These are phyloP conservation scores for Campylorhamphus procurvoides DNA, from an alignment of 2,113 vertebrate genomes.

Conservation along the genomic window DNA sequence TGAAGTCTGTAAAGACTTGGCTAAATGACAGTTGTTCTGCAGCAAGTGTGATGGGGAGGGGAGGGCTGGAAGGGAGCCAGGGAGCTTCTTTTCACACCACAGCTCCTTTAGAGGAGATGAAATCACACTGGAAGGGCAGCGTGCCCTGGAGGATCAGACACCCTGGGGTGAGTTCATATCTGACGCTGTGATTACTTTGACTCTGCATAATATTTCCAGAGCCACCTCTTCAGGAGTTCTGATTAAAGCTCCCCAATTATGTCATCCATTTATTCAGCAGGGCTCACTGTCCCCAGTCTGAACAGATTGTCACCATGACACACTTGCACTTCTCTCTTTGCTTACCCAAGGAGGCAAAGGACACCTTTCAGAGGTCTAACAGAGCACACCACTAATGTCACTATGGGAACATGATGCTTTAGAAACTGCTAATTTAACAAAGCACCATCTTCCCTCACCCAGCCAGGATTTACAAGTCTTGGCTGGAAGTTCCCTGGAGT, in stretches of 20 bases:
- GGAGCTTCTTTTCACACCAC: constrained; percentile 23
- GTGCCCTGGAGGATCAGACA: constrained; percentile 28
- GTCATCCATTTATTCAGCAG: not conserved
- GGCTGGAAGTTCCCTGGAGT: not conserved
- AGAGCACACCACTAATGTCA: not conserved
- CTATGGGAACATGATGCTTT: constrained; percentile 1
- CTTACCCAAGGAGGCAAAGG: not conserved
- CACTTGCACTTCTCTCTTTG: not conserved
- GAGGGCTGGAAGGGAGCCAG: constrained; percentile 33
- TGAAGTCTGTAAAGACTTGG: constrained; percentile 16
- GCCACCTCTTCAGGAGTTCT: not conserved
- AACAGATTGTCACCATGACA: constrained; percentile 6
- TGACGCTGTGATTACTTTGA: constrained; percentile 6
- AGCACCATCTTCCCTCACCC: not conserved
- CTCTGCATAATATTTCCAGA: constrained; percentile 1
- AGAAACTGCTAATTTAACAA: not conserved
- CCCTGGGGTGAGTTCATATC: constrained; percentile 21
- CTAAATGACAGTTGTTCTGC: constrained; percentile 35
- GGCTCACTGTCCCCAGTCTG: not conserved
- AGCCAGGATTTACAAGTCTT: not conserved
- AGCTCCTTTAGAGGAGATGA: constrained; percentile 3
- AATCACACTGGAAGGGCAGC: constrained; percentile 9
- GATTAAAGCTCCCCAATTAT: not conserved
- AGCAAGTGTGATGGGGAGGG: not conserved
- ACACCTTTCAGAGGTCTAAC: constrained; percentile 2